Conservation (phyloP, 2,113 vertebrate species). For the Cranoglanis bouderius region DNA sequence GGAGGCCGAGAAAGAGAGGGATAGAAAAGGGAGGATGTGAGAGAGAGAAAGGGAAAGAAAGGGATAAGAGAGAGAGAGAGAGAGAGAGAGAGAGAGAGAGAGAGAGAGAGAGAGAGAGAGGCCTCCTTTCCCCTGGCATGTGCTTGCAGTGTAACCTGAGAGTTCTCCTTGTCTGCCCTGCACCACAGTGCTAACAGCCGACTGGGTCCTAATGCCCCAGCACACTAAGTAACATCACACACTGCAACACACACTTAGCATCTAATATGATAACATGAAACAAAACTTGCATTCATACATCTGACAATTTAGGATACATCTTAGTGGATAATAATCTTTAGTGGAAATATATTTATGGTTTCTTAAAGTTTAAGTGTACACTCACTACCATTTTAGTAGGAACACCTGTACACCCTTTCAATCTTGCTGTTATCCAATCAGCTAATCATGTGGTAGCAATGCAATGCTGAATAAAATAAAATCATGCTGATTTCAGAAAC, state of each 20-base stretch:
- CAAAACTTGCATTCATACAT: neutral
- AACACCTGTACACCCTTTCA: neutral
- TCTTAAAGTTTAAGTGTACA: too few relatives aligned
- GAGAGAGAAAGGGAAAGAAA: neutral
- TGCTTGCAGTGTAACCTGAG: conserved; percentile 77
- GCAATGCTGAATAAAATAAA: too few relatives aligned
- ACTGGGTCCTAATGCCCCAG: conserved; percentile 68
- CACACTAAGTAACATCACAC: neutral
- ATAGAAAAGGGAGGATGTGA: neutral
- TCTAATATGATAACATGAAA: neutral
- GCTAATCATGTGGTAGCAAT: neutral
- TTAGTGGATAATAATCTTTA: too few relatives aligned
- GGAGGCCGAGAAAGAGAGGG: conserved; percentile 1
- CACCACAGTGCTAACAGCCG: conserved; percentile 65
- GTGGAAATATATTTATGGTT: too few relatives aligned
- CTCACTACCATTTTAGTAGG: neutral
- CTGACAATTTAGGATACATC: neutral
- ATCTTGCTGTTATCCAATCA: neutral
- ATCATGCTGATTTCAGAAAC: conserved; percentile 3
- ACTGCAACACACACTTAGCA: neutral
- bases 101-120: conserved; percentile 22
- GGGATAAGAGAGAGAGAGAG: conserved; percentile 8
- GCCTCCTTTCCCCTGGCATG: conserved; percentile 70
- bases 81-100: conserved; percentile 12
- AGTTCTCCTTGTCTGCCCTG: conserved; percentile 72